Conservation (phyloP, 2,888 invertebrate genomes). For the Caenorhabditis sp. region DNA sequence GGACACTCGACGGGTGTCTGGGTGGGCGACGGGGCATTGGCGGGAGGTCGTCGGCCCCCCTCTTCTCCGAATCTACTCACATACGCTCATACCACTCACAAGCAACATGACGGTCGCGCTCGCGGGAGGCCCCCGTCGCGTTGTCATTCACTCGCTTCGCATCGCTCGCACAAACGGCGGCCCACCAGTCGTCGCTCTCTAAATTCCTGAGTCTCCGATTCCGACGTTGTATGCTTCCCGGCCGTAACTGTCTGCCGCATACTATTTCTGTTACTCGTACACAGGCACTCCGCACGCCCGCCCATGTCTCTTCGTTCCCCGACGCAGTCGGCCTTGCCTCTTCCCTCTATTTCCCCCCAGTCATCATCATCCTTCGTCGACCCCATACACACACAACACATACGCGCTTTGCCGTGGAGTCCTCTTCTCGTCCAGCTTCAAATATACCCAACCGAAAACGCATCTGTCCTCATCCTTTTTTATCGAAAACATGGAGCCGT, state of each 20-base stretch:
- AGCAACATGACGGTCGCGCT: slow-evolving; percentile 46
- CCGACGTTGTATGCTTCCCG: neutral
- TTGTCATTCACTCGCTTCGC: slow-evolving; percentile 53
- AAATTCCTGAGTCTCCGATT: slow-evolving; percentile 13
- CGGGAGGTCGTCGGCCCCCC: slow-evolving; percentile 55
- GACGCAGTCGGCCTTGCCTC: slow-evolving; percentile 25
- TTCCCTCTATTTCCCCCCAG: slow-evolving; percentile 12
- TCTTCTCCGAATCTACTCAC: slow-evolving; percentile 49
- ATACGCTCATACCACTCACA: slow-evolving; percentile 45
- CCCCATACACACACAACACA: slow-evolving; percentile 29
- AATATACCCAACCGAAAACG: slow-evolving; percentile 36
- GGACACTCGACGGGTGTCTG: slow-evolving; percentile 40
- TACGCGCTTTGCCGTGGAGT: slow-evolving; percentile 42
- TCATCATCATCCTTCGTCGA: slow-evolving; percentile 10
- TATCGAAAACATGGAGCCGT: slow-evolving; percentile 8
- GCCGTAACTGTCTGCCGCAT: neutral
- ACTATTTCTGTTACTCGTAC: neutral
- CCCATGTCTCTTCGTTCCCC: slow-evolving; percentile 14
- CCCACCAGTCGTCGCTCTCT: neutral
- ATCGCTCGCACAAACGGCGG: slow-evolving; percentile 28
- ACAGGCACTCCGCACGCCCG: slow-evolving; percentile 1
- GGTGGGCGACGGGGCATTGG: slow-evolving; percentile 55
- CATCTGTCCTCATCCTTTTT: slow-evolving; percentile 27
- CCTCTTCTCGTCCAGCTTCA: slow-evolving; percentile 39
- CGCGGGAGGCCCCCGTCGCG: slow-evolving; percentile 46